Conservation (phyloP, 2,888 invertebrate species). For the Argyra leucocephala region DNA sequence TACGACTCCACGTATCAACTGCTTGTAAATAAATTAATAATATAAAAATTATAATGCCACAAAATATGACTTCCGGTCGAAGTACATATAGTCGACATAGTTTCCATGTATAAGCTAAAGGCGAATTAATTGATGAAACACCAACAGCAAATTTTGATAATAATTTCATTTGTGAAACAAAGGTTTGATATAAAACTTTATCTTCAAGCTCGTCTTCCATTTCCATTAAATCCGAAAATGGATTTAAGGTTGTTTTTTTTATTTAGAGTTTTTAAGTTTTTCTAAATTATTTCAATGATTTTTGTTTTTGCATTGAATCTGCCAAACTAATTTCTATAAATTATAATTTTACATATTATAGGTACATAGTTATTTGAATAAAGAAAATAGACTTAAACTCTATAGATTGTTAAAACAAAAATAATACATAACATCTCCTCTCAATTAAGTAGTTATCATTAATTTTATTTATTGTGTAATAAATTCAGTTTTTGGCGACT, state of each 20-base stretch:
- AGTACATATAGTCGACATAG: conserved; percentile 67
- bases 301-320: neutral
- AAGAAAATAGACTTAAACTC: too few species aligned
- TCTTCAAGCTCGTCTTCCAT: conserved; percentile 93
- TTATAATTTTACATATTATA: too few species aligned
- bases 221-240: conserved; percentile 14
- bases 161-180: conserved; percentile 76
- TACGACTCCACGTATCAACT: conserved; percentile 72
- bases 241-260: neutral
- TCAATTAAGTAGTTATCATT: too few species aligned
- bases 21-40: conserved; percentile 73
- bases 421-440: too few species aligned
- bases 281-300: neutral
- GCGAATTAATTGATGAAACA: conserved; percentile 62
- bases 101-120: conserved; percentile 67
- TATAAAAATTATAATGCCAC: conserved; percentile 59
- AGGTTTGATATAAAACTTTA: conserved; percentile 77
- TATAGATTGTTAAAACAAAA: too few species aligned
- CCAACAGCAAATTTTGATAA: conserved; percentile 71
- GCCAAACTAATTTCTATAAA: too few species aligned
- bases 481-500: too few species aligned
- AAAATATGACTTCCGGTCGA: conserved; percentile 69
- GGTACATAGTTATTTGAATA: too few species aligned
- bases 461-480: too few species aligned
- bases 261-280: neutral